Conservation (phyloP, 2,888 invertebrate species). For the Liopterus haemorrhoidalis region DNA sequence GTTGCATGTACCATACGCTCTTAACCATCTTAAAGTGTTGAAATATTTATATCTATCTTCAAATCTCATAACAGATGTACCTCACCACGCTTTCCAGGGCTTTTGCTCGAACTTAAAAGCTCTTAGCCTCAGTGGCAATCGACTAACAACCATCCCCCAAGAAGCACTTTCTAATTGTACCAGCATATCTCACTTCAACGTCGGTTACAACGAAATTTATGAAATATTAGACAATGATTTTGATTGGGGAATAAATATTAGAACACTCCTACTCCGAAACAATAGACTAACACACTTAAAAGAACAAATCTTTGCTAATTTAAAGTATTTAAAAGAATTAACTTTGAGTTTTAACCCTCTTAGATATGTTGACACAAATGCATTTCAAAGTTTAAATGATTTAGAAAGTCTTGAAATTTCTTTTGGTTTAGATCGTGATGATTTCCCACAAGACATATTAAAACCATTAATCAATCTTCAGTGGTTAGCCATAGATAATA, state of each 20-base stretch:
- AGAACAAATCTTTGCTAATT: conserved; percentile 64
- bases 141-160: conserved; percentile 66
- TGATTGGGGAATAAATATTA: conserved; percentile 72
- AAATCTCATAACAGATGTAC: conserved; percentile 62
- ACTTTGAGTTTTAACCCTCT: conserved; percentile 89
- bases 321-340: conserved; percentile 75
- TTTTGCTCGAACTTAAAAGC: conserved; percentile 63
- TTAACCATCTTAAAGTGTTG: conserved; percentile 60
- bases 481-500: conserved; percentile 83
- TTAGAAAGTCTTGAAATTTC: conserved; percentile 80
- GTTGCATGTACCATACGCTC: conserved; percentile 61
- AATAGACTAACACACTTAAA: conserved; percentile 73
- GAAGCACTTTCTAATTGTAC: conserved; percentile 64
- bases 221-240: conserved; percentile 74
- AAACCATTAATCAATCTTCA: conserved; percentile 67
- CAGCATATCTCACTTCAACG: conserved; percentile 76
- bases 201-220: conserved; percentile 80
- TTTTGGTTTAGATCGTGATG: conserved; percentile 74
- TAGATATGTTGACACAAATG: conserved; percentile 71
- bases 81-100: conserved; percentile 56
- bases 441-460: conserved; percentile 70
- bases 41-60: conserved; percentile 79
- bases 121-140: conserved; percentile 75
- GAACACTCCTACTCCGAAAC: conserved; percentile 75
- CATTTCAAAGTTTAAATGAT: conserved; percentile 70